These are phyloP conservation scores for Todus mexicanus DNA, from an alignment of 2,797 vertebrate genomes.

Conservation along the genomic window DNA sequence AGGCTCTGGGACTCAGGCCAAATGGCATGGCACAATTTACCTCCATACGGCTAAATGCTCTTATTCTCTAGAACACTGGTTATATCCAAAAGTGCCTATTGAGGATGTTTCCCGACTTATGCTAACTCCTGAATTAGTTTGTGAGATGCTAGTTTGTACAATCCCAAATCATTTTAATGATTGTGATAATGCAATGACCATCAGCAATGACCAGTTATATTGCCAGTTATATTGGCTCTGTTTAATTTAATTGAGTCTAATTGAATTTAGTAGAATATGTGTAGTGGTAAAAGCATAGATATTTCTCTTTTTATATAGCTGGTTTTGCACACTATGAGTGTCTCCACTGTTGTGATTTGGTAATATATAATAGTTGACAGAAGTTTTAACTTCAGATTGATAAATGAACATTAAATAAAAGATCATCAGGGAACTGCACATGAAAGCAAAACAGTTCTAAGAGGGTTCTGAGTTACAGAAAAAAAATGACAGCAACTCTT, in stretches of 20 bases:
- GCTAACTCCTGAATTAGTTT: not conserved
- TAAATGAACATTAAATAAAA: not conserved
- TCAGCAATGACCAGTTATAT: not conserved
- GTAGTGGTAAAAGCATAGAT: not conserved
- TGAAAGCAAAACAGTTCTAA: not conserved
- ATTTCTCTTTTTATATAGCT: not conserved
- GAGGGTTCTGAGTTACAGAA: not conserved
- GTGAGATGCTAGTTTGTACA: not conserved
- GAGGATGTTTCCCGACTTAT: not conserved
- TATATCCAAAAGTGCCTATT: not conserved
- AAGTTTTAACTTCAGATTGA: not conserved
- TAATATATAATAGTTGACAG: not conserved
- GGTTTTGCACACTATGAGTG: not conserved
- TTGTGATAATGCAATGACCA: not conserved
- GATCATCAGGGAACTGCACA: not conserved
- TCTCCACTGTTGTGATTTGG: not conserved
- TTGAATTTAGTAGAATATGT: not conserved
- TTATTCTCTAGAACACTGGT: not conserved
- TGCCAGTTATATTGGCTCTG: not conserved
- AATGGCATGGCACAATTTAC: not conserved
- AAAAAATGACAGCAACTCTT: not conserved
- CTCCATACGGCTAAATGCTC: not conserved
- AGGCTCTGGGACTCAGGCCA: not conserved
- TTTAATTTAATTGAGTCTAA: not conserved
- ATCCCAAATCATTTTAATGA: not conserved